These are phyloP conservation scores for Rambutsinella grinnellia DNA, from an alignment of 2,888 invertebrate species.

Conservation along the genomic window DNA sequence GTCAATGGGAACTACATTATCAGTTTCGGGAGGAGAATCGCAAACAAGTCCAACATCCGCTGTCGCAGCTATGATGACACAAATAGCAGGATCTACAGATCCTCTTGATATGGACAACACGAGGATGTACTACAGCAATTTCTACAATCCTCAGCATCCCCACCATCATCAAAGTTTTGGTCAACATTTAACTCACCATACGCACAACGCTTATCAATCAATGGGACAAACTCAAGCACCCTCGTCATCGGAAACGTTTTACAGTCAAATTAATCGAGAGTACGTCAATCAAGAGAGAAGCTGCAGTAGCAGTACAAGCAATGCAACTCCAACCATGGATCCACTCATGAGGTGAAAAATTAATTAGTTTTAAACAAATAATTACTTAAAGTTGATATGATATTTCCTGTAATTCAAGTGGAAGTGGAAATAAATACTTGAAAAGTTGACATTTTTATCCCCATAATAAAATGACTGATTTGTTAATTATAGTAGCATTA, in stretches of 20 bases:
- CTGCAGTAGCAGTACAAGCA: conserved; percentile 43
- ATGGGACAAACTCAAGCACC: conserved; percentile 14
- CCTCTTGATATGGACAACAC: conserved; percentile 38
- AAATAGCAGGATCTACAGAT: conserved; percentile 45
- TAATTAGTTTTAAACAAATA: conserved; percentile 8
- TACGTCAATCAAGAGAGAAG: conserved; percentile 35
- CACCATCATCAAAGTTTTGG: conserved; percentile 39
- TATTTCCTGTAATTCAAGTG: conserved; percentile 14
- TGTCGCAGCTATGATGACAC: conserved; percentile 45
- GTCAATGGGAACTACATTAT: conserved; percentile 32
- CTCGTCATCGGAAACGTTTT: conserved; percentile 34
- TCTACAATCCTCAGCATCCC: conserved; percentile 31
- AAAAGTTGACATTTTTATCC: too few relatives aligned
- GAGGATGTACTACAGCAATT: conserved; percentile 51
- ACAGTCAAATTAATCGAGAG: conserved; percentile 40
- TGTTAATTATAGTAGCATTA: neutral
- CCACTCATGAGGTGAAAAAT: conserved; percentile 20
- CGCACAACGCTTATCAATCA: conserved; percentile 37
- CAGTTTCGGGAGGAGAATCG: conserved; percentile 18
- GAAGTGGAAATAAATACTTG: neutral
- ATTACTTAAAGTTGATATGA: conserved; percentile 3
- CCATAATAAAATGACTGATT: too few relatives aligned
- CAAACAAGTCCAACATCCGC: conserved; percentile 15
- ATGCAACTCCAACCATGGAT: conserved; percentile 37
- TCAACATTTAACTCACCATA: conserved; percentile 29